Conservation (phyloP, 2,888 invertebrate species). For the Callinectes sapidus region DNA sequence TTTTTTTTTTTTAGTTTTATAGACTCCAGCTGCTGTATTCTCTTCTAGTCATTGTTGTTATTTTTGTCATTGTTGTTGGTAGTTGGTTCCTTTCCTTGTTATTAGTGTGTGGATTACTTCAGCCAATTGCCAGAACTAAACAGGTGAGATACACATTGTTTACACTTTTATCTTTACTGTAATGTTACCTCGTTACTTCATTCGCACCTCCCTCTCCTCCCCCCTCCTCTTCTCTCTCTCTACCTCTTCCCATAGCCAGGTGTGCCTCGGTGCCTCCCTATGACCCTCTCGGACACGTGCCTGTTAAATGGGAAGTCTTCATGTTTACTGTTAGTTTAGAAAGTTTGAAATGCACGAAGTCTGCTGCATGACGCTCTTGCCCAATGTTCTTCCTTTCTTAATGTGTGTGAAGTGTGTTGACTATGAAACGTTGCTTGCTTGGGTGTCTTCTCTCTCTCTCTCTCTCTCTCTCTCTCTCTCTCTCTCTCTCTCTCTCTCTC, state of each 20-base stretch:
- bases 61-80: slow-evolving; percentile 19
- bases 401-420: too few species aligned
- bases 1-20: neutral
- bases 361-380: neutral
- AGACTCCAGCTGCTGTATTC: neutral
- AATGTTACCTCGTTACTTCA: neutral
- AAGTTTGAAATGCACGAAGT: neutral
- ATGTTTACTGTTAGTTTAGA: neutral
- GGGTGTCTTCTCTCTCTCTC: neutral
- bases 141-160: neutral
- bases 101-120: neutral
- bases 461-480: neutral
- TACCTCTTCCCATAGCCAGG: neutral
- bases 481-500: neutral
- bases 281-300: neutral
- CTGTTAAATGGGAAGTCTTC: neutral
- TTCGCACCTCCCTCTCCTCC: neutral
- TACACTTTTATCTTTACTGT: neutral
- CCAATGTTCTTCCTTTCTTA: neutral
- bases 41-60: neutral
- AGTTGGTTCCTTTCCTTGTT: neutral
- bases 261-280: neutral
- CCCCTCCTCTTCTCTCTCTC: neutral
- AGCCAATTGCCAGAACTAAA: neutral
- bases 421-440: neutral